These are phyloP conservation scores for Schizothorax lantsangensis DNA, from an alignment of 2,797 vertebrate species.

Conservation along the genomic window DNA sequence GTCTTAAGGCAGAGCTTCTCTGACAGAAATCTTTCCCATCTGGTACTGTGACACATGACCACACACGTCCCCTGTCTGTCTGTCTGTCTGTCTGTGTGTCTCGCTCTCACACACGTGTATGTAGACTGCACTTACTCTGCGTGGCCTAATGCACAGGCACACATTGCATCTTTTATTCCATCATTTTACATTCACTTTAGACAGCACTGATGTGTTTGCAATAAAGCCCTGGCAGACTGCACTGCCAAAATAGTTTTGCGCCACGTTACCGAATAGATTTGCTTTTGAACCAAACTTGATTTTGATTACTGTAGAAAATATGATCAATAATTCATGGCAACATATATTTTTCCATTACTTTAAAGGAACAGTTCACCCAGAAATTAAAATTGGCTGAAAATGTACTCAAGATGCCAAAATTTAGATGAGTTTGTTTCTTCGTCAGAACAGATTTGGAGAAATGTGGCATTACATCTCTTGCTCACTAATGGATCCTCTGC, in stretches of 20 bases:
- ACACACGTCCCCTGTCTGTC: background rate
- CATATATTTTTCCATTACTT: too few species aligned
- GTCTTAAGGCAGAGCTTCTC: constrained; percentile 22
- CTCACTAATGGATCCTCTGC: too few species aligned
- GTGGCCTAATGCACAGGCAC: background rate
- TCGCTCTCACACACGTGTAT: background rate
- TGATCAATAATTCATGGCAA: too few species aligned
- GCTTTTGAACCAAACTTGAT: background rate
- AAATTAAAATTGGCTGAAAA: too few species aligned
- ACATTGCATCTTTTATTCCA: background rate
- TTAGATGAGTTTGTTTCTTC: too few species aligned
- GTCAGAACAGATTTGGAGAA: too few species aligned
- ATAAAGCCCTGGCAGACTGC: background rate
- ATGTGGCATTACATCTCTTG: too few species aligned
- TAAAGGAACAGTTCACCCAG: too few species aligned
- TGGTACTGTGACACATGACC: constrained; percentile 4
- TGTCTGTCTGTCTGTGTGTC: background rate
- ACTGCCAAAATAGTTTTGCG: background rate
- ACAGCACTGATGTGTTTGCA: background rate
- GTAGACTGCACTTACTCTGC: background rate
- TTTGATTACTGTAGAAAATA: background rate
- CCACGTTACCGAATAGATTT: background rate
- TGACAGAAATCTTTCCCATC: constrained; percentile 23
- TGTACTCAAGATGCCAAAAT: too few species aligned
- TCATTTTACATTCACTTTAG: constrained; percentile 13